Percentiles rank a stretch among this genome's conserved stretches.
Evolutionary conservation across 2,113 vertebrate genomes (phyloP).

Genomic region (Sylvia atricapilla): DNA sequence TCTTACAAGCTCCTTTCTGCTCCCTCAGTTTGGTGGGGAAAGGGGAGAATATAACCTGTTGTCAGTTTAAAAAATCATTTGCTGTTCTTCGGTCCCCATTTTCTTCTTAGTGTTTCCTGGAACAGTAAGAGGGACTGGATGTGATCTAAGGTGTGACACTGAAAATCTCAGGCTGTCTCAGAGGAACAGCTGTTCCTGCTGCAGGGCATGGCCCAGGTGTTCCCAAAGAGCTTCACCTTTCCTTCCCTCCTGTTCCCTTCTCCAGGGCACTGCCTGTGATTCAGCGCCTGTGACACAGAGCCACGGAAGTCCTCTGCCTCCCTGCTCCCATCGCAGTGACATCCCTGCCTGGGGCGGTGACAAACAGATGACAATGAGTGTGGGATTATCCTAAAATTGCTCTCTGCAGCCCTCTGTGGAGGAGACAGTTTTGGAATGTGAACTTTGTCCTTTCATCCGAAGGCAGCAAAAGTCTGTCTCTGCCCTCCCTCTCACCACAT

Average conservation of each 20-base stretch:
- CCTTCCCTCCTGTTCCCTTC: rapidly evolving
- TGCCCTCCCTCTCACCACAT: neutral
- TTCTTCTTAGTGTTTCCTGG: neutral
- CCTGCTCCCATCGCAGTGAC: neutral
- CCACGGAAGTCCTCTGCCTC: neutral
- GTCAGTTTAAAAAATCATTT: neutral
- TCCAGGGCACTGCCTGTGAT: neutral
- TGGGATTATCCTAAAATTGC: neutral
- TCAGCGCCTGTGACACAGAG: neutral
- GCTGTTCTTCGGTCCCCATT: neutral
- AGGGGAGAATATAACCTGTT: neutral
- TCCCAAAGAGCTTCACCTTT: neutral
- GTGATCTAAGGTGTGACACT: neutral
- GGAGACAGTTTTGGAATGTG: neutral
- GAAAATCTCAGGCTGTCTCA: neutral
- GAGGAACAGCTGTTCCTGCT: neutral
- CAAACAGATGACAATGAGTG: neutral
- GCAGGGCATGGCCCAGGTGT: neutral
- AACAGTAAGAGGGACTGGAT: neutral
- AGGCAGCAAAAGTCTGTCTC: neutral
- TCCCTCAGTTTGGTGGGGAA: neutral
- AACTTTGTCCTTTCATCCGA: constrained; percentile 34
- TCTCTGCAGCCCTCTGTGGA: neutral
- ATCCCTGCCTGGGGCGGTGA: neutral
- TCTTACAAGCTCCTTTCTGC: neutral